Base-by-base conservation (phyloP, 2,797 vertebrate genomes). In the Acipenser oxyrinchus region DNA sequence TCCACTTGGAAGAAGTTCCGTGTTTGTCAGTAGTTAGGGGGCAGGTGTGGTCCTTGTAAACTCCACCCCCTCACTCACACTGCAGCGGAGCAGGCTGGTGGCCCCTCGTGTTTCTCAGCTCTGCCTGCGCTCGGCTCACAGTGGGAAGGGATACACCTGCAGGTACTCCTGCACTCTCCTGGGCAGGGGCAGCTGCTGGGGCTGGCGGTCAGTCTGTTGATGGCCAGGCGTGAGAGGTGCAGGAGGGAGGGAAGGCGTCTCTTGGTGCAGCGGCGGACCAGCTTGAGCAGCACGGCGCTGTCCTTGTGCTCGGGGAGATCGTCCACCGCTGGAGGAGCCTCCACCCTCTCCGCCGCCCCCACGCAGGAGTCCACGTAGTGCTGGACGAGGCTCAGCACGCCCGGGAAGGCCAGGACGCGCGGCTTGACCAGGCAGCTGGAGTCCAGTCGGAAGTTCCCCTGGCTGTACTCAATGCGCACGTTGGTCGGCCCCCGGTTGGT, bases 401-500 rank as follows among this genome's bases (percentile, higher is more conserved):
- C 92, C 0, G 94, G 88, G 80, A 99, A 99, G 73, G 95, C 92
- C 64, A 95, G 86, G 75, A 99, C 89, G 64, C 90, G 91, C 3
- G 95, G 92, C 60, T 92, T 87, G 70, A 92, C 94, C 6, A 94
- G 83, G 67, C 92, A 95, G 83, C 93, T 96, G 52, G 95, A 98
- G 86, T 99, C 97, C 2, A 99, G 88, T 8, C 94, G 83, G 79
- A 98, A 99, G 70, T 85, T 90, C 66, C 95, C 89, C n/a, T 92
- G 85, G 0, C 91, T 83, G 70, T 98, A 98, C 71, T 98, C 95
- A 1, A 99, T 99, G 75, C 97, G 93, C 65, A 99, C 95, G 0
- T 97, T 99, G 68, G 97, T 99, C 75, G 97, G 96, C 1, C 97
- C 96, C 0, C 94, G 89, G 0, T 90, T 93, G 0, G 97, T 99